These are phyloP conservation scores for Euglossa dilemma DNA, from an alignment of 1,140 invertebrate genomes.

Conservation along the genomic window DNA sequence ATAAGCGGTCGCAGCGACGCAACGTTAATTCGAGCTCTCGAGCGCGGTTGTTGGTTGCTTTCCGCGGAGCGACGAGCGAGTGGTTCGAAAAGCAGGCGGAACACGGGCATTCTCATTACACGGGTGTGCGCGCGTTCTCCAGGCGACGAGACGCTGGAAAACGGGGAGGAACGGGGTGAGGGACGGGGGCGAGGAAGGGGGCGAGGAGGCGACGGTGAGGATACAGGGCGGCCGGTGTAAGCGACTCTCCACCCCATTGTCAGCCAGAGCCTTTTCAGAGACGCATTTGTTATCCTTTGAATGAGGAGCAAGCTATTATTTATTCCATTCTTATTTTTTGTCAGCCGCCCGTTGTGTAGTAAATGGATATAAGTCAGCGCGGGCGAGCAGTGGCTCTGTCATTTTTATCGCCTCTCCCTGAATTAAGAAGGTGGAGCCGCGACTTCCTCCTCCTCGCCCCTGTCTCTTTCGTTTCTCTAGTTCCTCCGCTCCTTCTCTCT, in stretches of 20 bases:
- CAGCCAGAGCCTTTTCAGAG: constrained; percentile 78
- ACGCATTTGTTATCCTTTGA: constrained; percentile 82
- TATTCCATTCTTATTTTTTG: constrained; percentile 82
- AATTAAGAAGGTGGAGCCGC: constrained; percentile 82
- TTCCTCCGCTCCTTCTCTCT: constrained; percentile 1
- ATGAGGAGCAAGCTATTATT: constrained; percentile 81
- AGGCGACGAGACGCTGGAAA: constrained; percentile 29
- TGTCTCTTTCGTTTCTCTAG: constrained; percentile 47
- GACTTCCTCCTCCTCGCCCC: constrained; percentile 60
- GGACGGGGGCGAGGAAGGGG: constrained; percentile 6
- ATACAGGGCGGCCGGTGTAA: constrained; percentile 74
- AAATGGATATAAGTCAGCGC: constrained; percentile 82
- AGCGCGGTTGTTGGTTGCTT: constrained; percentile 9
- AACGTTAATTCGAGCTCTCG: constrained; percentile 11
- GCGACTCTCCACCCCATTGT: constrained; percentile 79
- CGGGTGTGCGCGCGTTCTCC: constrained; percentile 54
- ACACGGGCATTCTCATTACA: constrained; percentile 65
- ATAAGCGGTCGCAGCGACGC: not conserved
- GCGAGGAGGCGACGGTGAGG: constrained; percentile 57
- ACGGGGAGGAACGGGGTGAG: not conserved
- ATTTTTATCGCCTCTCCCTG: constrained; percentile 82
- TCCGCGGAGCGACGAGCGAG: not conserved
- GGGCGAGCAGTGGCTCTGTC: constrained; percentile 81
- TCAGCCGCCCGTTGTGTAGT: constrained; percentile 79
- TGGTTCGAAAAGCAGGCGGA: not conserved